Evolutionary conservation across 2,888 invertebrate genomes (phyloP).

Genomic region (Polydrusus tereticollis): DNA sequence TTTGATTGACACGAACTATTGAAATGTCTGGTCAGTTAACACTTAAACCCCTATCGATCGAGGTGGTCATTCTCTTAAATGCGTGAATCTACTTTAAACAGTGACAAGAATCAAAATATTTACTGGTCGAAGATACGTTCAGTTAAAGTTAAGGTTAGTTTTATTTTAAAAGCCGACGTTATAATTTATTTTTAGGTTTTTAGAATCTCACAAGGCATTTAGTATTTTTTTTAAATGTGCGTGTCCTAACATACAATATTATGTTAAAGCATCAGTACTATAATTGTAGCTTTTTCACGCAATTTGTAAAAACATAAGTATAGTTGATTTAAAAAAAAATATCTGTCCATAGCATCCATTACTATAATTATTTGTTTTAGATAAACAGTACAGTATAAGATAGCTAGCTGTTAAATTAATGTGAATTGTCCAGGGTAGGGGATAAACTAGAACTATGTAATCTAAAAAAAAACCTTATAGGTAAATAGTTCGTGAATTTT

Average conservation of each 20-base stretch:
- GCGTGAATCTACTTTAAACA: no score
- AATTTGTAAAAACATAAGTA: conserved; percentile 22
- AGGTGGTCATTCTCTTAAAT: no score
- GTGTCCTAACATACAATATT: background rate
- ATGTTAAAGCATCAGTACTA: background rate
- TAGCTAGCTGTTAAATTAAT: conserved; percentile 59
- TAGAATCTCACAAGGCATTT: conserved; percentile 33
- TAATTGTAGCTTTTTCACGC: conserved; percentile 18
- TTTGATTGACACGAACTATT: no score
- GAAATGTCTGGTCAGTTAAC: no score
- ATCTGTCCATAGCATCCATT: conserved; percentile 54
- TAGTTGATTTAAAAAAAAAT: conserved; percentile 55
- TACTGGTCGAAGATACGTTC: background rate
- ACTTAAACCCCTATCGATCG: no score
- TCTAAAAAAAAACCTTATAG: conserved; percentile 47
- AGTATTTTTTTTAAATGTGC: conserved; percentile 18
- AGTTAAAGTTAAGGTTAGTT: background rate
- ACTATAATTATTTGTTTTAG: conserved; percentile 59
- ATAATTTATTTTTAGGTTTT: conserved; percentile 46
- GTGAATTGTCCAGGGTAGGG: conserved; percentile 64
- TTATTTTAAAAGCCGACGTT: conserved; percentile 27
- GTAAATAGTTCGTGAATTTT: conserved; percentile 44
- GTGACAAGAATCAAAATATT: no score
- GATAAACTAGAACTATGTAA: conserved; percentile 55
- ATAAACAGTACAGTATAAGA: conserved; percentile 56